These are phyloP conservation scores for Eupsilia transversa DNA, from an alignment of 2,888 invertebrate species.

Conservation along the genomic window DNA sequence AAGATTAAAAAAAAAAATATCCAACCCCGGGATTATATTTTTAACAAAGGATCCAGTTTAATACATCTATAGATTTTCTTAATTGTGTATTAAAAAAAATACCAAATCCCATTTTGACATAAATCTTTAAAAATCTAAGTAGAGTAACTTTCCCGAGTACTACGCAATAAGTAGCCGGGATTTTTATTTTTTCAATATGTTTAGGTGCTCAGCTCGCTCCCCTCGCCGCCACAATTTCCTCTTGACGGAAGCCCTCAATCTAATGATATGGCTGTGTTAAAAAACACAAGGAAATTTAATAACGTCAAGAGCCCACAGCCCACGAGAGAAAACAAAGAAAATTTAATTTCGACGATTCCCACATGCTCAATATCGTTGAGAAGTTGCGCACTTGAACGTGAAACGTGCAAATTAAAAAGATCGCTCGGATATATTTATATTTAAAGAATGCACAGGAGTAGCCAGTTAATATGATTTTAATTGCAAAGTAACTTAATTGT, in stretches of 20 bases:
- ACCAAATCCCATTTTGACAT: not conserved
- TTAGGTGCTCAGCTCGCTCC: conserved; percentile 87
- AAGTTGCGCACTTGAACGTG: conserved; percentile 81
- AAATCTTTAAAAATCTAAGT: conserved; percentile 55
- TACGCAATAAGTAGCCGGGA: conserved; percentile 85
- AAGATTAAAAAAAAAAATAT: too few relatives aligned
- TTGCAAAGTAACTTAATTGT: conserved; percentile 34
- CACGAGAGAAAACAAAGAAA: conserved; percentile 88
- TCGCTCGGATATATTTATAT: conserved; percentile 37
- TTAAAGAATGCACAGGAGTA: conserved; percentile 18
- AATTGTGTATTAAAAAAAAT: not conserved
- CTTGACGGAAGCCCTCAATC: conserved; percentile 91
- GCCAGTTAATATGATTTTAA: conserved; percentile 24
- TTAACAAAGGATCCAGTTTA: not conserved
- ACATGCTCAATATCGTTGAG: conserved; percentile 89
- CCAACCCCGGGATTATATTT: not conserved
- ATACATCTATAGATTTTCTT: not conserved
- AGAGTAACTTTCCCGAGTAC: conserved; percentile 76
- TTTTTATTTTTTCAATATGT: conserved; percentile 91
- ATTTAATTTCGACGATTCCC: conserved; percentile 90
- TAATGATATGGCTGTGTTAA: conserved; percentile 91
- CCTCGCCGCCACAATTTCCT: conserved; percentile 90
- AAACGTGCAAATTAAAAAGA: conserved; percentile 80
- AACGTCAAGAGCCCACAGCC: conserved; percentile 86
- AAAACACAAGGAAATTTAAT: conserved; percentile 91